A percentile compares a stretch with the other conserved stretches of the same genome.
Evolutionary conservation across 2,888 invertebrate species (phyloP).

Genomic region (Drosophila mercatorum): DNA sequence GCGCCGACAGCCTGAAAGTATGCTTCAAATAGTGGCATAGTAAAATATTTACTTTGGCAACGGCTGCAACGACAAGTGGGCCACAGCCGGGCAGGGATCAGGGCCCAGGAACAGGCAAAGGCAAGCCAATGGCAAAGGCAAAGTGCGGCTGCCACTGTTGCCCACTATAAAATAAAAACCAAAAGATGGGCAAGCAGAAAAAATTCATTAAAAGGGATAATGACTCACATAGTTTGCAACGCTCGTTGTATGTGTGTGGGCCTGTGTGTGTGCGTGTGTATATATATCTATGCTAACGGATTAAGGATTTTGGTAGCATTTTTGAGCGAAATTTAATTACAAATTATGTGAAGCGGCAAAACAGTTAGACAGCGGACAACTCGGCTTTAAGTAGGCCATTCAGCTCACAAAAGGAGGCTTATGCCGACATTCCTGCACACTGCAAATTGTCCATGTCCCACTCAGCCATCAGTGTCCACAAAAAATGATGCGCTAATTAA

Average conservation of each 20-base stretch:
- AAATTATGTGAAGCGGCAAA: slow-evolving; percentile 69
- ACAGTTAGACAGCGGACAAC: slow-evolving; percentile 38
- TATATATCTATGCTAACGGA: slow-evolving; percentile 45
- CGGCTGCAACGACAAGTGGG: slow-evolving; percentile 46
- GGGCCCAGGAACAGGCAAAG: slow-evolving; percentile 18
- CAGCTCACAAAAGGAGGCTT: slow-evolving; percentile 8
- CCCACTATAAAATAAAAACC: slow-evolving; percentile 56
- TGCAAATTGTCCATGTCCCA: slow-evolving; percentile 16
- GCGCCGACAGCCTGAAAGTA: slow-evolving; percentile 71
- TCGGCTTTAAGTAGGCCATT: slow-evolving; percentile 30
- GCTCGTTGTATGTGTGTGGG: slow-evolving; percentile 21
- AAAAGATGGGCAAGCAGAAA: slow-evolving; percentile 63
- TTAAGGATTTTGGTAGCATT: slow-evolving; percentile 66
- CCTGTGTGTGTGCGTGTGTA: slow-evolving; percentile 11
- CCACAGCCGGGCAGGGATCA: slow-evolving; percentile 11
- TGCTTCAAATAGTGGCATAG: slow-evolving; percentile 77
- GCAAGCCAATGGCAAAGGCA: slow-evolving; percentile 16
- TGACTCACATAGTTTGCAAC: slow-evolving; percentile 71
- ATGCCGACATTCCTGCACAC: slow-evolving; percentile 10
- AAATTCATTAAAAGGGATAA: slow-evolving; percentile 81
- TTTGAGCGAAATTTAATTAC: slow-evolving; percentile 76
- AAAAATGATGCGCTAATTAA: slow-evolving; percentile 45
- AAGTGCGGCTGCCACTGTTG: slow-evolving; percentile 40
- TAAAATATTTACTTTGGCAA: slow-evolving; percentile 78
- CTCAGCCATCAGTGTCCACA: neutral